These are phyloP conservation scores for Eulemur albifrons DNA, from an alignment of 2,797 vertebrate species.

Conservation along the genomic window DNA sequence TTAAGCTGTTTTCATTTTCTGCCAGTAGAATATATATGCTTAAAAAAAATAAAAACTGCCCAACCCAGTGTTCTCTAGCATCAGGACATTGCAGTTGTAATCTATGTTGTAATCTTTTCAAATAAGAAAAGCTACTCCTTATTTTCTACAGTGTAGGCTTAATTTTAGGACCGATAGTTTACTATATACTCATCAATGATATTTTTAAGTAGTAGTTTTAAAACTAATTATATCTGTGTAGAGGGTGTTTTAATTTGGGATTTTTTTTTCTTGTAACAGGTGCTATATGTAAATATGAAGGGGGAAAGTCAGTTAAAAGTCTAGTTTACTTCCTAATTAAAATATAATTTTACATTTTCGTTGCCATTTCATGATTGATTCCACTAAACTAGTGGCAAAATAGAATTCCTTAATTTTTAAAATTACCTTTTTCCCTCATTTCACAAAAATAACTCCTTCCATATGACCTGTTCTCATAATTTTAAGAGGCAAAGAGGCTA, in stretches of 20 bases:
- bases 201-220: slow-evolving; percentile 76
- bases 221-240: slow-evolving; percentile 73
- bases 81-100: slow-evolving; percentile 63
- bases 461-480: slow-evolving; percentile 3
- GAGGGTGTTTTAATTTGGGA: slow-evolving; percentile 70
- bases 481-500: slow-evolving; percentile 65
- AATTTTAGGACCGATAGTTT: slow-evolving; percentile 74
- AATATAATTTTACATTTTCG: slow-evolving; percentile 76
- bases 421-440: slow-evolving; percentile 59
- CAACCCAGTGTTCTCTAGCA: slow-evolving; percentile 72
- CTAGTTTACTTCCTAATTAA: slow-evolving; percentile 77
- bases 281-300: slow-evolving; percentile 85
- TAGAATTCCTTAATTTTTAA: slow-evolving; percentile 62
- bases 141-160: slow-evolving; percentile 72
- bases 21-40: slow-evolving; percentile 73
- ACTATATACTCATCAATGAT: slow-evolving; percentile 60
- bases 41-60: slow-evolving; percentile 61
- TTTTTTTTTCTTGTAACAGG: slow-evolving; percentile 81
- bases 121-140: slow-evolving; percentile 75
- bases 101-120: slow-evolving; percentile 64
- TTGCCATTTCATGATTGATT: slow-evolving; percentile 77
- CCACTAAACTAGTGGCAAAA: slow-evolving; percentile 69
- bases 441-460: slow-evolving; percentile 41
- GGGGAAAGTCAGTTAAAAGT: slow-evolving; percentile 66
- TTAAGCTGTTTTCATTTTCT: slow-evolving; percentile 80